Conservation (phyloP, 2,113 vertebrate species). For the Tachysurus vachellii region DNA sequence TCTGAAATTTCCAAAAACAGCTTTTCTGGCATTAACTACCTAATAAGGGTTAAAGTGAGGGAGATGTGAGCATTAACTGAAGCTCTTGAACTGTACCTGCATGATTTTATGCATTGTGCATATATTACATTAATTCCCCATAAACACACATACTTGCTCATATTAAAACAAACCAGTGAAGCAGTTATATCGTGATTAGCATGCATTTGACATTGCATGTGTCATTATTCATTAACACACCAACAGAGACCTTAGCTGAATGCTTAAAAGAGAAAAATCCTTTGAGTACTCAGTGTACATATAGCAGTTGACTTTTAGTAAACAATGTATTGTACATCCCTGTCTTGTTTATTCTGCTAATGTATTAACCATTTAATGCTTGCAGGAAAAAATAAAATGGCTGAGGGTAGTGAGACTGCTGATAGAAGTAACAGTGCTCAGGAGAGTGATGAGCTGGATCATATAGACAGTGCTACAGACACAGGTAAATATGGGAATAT, state of each 20-base stretch:
- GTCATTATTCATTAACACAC: too few relatives aligned
- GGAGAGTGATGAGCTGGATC: conserved; percentile 67
- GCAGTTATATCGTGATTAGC: too few relatives aligned
- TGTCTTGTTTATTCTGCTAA: background rate
- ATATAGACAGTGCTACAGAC: conserved; percentile 69
- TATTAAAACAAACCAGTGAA: too few relatives aligned
- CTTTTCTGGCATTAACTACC: too few relatives aligned
- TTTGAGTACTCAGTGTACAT: background rate
- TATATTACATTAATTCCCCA: too few relatives aligned
- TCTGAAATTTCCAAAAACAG: too few relatives aligned
- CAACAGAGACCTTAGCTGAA: background rate
- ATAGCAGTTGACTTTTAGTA: background rate
- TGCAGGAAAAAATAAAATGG: conserved; percentile 81
- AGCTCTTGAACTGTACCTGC: too few relatives aligned
- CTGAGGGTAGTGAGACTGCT: conserved; percentile 73
- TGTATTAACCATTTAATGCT: background rate
- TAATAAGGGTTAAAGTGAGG: too few relatives aligned
- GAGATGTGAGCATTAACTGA: too few relatives aligned
- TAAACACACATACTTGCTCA: too few relatives aligned
- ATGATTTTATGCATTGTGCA: too few relatives aligned
- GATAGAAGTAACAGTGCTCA: conserved; percentile 68
- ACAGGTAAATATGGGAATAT: conserved; percentile 59
- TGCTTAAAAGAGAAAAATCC: background rate
- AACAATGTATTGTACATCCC: background rate
- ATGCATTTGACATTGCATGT: background rate